Conservation (phyloP, 2,797 vertebrate species). For the Molossus alvarezi region DNA sequence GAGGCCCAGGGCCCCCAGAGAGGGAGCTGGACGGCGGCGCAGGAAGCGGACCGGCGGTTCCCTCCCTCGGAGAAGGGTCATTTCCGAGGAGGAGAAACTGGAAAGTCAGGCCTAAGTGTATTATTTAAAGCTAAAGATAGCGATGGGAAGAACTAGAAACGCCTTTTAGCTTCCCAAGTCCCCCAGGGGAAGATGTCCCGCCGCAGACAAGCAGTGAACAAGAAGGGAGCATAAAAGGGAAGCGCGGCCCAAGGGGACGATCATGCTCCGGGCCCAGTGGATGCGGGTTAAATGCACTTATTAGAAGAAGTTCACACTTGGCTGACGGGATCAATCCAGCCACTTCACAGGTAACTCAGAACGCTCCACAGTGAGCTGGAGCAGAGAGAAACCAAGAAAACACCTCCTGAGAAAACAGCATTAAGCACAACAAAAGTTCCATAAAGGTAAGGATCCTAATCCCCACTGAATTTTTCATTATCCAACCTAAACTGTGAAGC, state of each 20-base stretch:
- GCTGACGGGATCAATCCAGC: neutral
- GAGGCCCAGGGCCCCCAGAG: neutral
- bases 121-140: constrained; percentile 21
- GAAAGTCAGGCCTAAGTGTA: neutral
- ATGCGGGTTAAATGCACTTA: neutral
- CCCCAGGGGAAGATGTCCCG: neutral
- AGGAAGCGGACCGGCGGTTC: neutral
- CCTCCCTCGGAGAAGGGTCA: neutral
- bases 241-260: neutral
- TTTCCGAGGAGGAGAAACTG: neutral
- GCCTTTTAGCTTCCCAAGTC: neutral
- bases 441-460: neutral
- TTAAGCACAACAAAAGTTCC: neutral
- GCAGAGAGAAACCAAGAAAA: neutral
- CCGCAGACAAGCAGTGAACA: neutral
- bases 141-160: neutral
- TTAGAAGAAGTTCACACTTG: neutral
- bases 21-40: neutral
- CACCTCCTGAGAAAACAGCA: neutral
- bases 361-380: neutral
- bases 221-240: neutral
- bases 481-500: neutral
- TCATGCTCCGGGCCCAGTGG: neutral
- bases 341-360: neutral
- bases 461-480: neutral